Evolutionary conservation across 1,140 invertebrate genomes (phyloP).

Genomic region (Oppia nitens): DNA sequence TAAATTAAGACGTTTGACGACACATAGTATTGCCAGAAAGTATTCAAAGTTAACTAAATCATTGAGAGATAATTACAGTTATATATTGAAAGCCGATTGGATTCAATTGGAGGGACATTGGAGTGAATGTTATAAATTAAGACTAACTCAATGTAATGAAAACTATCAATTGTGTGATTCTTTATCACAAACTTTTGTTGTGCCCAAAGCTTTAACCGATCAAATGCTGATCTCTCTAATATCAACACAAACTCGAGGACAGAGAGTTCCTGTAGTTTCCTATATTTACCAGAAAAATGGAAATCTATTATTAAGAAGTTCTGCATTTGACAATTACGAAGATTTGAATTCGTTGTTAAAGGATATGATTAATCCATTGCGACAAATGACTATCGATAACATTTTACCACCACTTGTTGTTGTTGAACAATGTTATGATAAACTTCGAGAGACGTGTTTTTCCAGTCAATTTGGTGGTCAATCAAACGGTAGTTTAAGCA

Average conservation of each 20-base stretch:
- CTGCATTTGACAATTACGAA: constrained; percentile 2
- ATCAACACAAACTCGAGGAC: constrained; percentile 1
- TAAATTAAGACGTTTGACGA: background rate
- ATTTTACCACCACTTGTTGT: background rate
- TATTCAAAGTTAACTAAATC: background rate
- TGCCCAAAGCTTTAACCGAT: constrained; percentile 10
- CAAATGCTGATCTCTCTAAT: constrained; percentile 1
- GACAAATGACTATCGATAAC: constrained; percentile 1
- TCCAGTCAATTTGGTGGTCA: background rate
- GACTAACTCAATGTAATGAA: constrained; percentile 16
- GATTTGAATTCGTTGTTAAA: background rate
- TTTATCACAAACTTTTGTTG: constrained; percentile 13
- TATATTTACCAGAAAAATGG: constrained; percentile 1
- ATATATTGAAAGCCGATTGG: constrained; percentile 12
- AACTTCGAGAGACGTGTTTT: constrained; percentile 11
- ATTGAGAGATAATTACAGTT: constrained; percentile 3
- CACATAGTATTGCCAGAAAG: background rate
- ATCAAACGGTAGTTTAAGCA: constrained; percentile 6
- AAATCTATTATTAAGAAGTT: constrained; percentile 10
- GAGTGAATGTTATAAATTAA: background rate
- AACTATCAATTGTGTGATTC: constrained; percentile 7
- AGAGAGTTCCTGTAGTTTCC: constrained; percentile 15
- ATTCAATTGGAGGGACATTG: constrained; percentile 11
- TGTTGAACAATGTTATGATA: constrained; percentile 5
- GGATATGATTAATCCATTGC: constrained; percentile 12